phyloP scores from a whole-genome alignment of 1,140 invertebrate species.

The Pogonognathellus flavescens region DNA sequence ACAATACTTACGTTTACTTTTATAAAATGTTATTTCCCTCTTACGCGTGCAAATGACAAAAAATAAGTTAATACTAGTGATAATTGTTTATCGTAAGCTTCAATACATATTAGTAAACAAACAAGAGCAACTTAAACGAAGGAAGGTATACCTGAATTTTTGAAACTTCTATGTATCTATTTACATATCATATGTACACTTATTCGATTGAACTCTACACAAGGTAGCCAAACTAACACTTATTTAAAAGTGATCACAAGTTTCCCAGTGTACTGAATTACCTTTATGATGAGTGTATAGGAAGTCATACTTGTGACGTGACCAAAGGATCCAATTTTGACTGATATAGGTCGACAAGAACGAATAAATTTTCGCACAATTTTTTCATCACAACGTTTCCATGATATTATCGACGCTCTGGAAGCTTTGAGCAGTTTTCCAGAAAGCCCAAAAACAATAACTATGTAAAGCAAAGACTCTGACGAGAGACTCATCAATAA shows the following conservation, averaged over 20 bases:
- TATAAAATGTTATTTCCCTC: too few relatives aligned
- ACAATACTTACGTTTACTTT: too few relatives aligned
- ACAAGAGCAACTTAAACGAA: too few relatives aligned
- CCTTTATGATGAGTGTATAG: not conserved
- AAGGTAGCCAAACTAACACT: not conserved
- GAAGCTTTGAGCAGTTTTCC: not conserved
- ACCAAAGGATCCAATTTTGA: not conserved
- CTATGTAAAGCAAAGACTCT: not conserved
- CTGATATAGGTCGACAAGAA: not conserved
- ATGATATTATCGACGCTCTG: not conserved
- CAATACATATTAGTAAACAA: too few relatives aligned
- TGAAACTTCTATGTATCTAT: too few relatives aligned
- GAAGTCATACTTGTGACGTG: not conserved
- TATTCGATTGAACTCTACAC: too few relatives aligned
- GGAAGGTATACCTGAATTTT: too few relatives aligned
- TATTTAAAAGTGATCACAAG: constrained; percentile 13
- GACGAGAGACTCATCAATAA: not conserved
- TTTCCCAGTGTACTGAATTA: constrained; percentile 18
- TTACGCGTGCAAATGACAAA: too few relatives aligned
- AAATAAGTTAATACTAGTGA: too few relatives aligned
- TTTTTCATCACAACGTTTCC: not conserved
- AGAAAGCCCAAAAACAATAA: not conserved
- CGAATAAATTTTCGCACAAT: not conserved
- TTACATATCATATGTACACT: too few relatives aligned
- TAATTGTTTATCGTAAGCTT: too few relatives aligned